phyloP scores from a whole-genome alignment of 2,113 vertebrate genomes.

The Perccottus glenii region DNA sequence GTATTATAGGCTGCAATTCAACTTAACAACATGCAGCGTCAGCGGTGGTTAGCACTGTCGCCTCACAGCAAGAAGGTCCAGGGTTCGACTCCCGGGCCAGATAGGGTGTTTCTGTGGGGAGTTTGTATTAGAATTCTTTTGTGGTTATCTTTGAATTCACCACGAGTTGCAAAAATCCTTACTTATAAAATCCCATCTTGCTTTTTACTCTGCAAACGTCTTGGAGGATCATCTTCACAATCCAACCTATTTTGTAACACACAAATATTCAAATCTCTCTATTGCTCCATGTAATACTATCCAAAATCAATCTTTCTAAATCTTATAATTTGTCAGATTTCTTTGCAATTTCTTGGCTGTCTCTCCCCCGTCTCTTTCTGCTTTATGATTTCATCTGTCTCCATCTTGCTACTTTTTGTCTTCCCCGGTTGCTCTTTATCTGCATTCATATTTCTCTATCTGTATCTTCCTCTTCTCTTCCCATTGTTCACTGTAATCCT shows the following conservation, averaged over 20 bases:
- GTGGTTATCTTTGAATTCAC: too few species aligned
- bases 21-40: too few species aligned
- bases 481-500: constrained; percentile 54
- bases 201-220: background rate
- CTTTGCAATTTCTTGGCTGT: background rate
- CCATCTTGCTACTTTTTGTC: constrained; percentile 18
- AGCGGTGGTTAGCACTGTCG: too few species aligned
- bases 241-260: background rate
- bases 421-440: constrained; percentile 20
- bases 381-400: constrained; percentile 24
- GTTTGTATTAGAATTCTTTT: too few species aligned
- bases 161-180: too few species aligned
- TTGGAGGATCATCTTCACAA: background rate
- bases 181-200: too few species aligned
- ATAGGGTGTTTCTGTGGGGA: too few species aligned
- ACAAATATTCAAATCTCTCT: constrained; percentile 16
- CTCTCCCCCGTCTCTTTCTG: constrained; percentile 8
- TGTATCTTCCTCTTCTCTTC: constrained; percentile 34
- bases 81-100: too few species aligned
- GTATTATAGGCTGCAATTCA: too few species aligned
- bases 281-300: constrained; percentile 13
- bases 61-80: too few species aligned
- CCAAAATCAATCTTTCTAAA: background rate
- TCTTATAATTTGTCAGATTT: constrained; percentile 5
- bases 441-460: constrained; percentile 44